phyloP scores from a whole-genome alignment of 1,140 invertebrate species.

The Drosophila kanapiae region DNA sequence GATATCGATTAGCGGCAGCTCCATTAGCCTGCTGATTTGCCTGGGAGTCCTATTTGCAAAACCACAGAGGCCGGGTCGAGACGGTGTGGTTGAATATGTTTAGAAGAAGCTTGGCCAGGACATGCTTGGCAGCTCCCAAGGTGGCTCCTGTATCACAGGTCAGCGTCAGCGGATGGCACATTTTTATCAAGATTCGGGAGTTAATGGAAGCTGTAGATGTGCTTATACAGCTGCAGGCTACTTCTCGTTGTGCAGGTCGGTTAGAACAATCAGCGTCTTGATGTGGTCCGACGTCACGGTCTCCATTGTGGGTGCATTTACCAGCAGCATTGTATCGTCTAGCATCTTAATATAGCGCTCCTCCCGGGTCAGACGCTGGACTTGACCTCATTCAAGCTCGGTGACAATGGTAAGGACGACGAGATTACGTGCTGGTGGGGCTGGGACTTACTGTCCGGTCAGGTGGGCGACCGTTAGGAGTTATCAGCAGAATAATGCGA shows the following conservation, averaged over 20 bases:
- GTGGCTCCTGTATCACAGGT: slow-evolving; percentile 18
- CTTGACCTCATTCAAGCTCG: not conserved
- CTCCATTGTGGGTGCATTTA: slow-evolving; percentile 44
- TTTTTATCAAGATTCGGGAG: slow-evolving; percentile 19
- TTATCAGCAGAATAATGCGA: not conserved
- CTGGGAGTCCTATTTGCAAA: too few species aligned
- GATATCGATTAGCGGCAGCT: too few species aligned
- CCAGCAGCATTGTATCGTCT: slow-evolving; percentile 36
- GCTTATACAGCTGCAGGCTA: slow-evolving; percentile 30
- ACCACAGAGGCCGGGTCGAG: too few species aligned
- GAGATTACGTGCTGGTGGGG: not conserved
- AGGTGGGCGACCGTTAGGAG: not conserved
- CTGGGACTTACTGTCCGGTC: too few species aligned
- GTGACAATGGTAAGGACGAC: too few species aligned
- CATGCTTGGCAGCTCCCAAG: slow-evolving; percentile 32
- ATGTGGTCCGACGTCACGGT: slow-evolving; percentile 23
- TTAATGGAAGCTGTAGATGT: slow-evolving; percentile 48
- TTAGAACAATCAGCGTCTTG: slow-evolving; percentile 53
- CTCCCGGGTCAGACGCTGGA: not conserved
- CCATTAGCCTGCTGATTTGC: too few species aligned
- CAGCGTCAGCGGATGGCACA: slow-evolving; percentile 62
- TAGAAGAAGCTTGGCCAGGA: slow-evolving; percentile 50
- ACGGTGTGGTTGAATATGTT: slow-evolving; percentile 57
- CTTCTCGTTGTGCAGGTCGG: slow-evolving; percentile 38
- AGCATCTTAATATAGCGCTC: slow-evolving; percentile 20